These are phyloP conservation scores for Chaetorhynchus papuensis DNA, from an alignment of 2,113 vertebrate genomes.

Conservation along the genomic window DNA sequence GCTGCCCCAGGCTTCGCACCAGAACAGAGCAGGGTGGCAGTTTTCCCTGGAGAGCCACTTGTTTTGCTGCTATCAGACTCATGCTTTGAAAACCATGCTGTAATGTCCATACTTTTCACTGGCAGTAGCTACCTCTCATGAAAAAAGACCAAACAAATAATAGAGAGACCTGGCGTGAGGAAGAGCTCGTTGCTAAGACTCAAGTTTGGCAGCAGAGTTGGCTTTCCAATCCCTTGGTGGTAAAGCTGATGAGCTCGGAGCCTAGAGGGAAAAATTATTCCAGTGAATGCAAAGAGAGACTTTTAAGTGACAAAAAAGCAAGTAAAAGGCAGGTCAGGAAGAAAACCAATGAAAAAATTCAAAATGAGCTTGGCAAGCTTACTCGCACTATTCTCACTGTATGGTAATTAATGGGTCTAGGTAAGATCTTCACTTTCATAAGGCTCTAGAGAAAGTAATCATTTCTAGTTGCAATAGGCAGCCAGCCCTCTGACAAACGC, in stretches of 20 bases:
- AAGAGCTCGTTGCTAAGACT: constrained; percentile 49
- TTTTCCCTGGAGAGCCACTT: not conserved
- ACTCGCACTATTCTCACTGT: not conserved
- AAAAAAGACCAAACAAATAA: not conserved
- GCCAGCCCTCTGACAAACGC: constrained; percentile 16
- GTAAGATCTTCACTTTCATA: constrained; percentile 1
- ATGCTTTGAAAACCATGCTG: not conserved
- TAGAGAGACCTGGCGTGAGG: not conserved
- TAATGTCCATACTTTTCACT: constrained; percentile 37
- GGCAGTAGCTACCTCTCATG: constrained; percentile 4
- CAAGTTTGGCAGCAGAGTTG: constrained; percentile 15
- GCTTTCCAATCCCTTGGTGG: constrained; percentile 34
- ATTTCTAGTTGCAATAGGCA: not conserved
- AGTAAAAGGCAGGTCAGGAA: constrained; percentile 26
- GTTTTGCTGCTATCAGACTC: not conserved
- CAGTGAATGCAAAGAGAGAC: constrained; percentile 16
- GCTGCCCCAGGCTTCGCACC: not conserved
- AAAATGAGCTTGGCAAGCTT: constrained; percentile 4
- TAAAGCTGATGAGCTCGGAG: constrained; percentile 37
- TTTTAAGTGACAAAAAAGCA: constrained; percentile 35
- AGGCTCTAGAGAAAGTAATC: not conserved
- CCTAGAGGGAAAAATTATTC: constrained; percentile 43
- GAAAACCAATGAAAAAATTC: not conserved
- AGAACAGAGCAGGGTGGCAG: not conserved
- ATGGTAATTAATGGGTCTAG: constrained; percentile 6